Conservation (phyloP, 2,113 vertebrate species). For the Ahaetulla prasina region DNA sequence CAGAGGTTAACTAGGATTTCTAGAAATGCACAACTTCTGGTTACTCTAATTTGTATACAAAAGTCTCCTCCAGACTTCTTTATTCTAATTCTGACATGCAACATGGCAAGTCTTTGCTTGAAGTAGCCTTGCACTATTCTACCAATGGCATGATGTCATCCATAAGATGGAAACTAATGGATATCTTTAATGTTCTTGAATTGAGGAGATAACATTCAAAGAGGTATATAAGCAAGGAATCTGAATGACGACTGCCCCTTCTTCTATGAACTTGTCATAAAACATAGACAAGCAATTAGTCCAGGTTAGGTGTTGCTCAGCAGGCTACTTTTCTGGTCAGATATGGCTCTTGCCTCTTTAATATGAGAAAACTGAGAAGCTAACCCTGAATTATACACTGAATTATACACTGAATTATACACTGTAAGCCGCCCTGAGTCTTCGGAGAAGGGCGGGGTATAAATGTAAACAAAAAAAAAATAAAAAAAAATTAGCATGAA, state of each 20-base stretch:
- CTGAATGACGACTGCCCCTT: background rate
- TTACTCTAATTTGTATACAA: background rate
- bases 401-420: too few relatives aligned
- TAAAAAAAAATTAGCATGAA: too few relatives aligned
- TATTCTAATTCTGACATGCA: background rate
- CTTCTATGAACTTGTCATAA: background rate
- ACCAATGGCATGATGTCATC: background rate
- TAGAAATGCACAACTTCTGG: background rate
- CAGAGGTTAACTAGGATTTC: background rate
- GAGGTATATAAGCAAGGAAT: background rate
- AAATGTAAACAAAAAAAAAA: too few relatives aligned
- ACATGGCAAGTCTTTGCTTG: background rate
- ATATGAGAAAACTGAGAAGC: background rate
- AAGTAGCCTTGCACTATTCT: background rate
- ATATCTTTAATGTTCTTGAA: background rate
- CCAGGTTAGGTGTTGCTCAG: background rate
- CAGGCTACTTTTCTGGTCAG: background rate
- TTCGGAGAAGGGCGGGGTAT: too few relatives aligned
- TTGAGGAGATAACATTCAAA: background rate
- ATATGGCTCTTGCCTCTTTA: background rate
- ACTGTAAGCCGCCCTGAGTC: too few relatives aligned
- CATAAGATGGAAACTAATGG: background rate
- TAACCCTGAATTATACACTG: too few relatives aligned
- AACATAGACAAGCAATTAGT: background rate
- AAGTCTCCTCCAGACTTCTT: background rate